Evolutionary conservation across 2,888 invertebrate species (phyloP).

Genomic region (Trichacis sp.): DNA sequence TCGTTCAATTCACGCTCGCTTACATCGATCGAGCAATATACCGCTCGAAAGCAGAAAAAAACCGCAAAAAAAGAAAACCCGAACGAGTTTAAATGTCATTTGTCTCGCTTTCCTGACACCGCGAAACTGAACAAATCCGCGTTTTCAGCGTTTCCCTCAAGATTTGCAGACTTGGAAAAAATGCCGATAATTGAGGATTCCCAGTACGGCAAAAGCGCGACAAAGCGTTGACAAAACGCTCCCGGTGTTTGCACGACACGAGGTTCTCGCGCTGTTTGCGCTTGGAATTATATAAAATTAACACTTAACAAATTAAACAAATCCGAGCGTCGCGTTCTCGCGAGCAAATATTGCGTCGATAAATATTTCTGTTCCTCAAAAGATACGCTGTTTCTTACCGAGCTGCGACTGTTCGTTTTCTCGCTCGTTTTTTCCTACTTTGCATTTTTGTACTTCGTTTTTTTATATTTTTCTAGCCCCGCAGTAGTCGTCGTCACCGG

Average conservation of each 20-base stretch:
- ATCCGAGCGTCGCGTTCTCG: constrained; percentile 47
- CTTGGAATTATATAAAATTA: constrained; percentile 64
- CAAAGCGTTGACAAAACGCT: constrained; percentile 8
- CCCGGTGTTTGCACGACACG: constrained; percentile 51
- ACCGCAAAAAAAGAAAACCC: not conserved
- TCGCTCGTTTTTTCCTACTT: constrained; percentile 9
- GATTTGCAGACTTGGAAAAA: no score
- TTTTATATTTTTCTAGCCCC: constrained; percentile 29
- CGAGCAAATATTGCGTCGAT: constrained; percentile 63
- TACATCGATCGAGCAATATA: constrained; percentile 33
- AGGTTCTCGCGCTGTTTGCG: constrained; percentile 51
- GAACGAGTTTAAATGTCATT: not conserved
- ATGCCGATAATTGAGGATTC: no score
- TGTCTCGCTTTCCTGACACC: constrained; percentile 1
- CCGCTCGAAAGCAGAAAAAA: constrained; percentile 30
- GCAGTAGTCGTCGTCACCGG: constrained; percentile 46
- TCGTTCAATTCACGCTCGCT: constrained; percentile 7
- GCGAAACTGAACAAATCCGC: no score
- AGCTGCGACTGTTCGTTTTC: constrained; percentile 7
- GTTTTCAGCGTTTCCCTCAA: no score
- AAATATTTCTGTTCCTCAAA: constrained; percentile 63
- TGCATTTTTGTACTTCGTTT: constrained; percentile 28
- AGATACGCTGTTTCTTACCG: constrained; percentile 48
- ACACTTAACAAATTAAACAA: constrained; percentile 64
- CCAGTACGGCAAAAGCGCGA: no score